Base-by-base conservation (phyloP, 2,888 invertebrate genomes). In the Drosophila flavopinicola region DNA sequence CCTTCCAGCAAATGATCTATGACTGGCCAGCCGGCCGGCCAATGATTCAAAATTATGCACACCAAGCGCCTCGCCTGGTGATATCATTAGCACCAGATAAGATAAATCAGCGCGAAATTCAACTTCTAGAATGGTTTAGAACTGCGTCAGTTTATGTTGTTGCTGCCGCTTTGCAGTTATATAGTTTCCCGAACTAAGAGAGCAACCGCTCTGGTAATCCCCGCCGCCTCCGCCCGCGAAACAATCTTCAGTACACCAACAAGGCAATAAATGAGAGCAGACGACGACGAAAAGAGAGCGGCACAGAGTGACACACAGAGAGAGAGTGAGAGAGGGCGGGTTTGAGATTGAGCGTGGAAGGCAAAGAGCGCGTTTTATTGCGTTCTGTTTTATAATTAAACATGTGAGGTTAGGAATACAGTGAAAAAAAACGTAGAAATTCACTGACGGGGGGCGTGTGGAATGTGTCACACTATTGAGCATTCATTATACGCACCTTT, bases 401-500 rank as follows among this genome's bases (percentile, higher is more conserved):
- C 75, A 80, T 87, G 80, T 87, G 87, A 87, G 86, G 87, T 87
- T 87, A 87, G 77, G 67, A 69, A 77, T 57, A 37, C 51, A 37
- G 33, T 38, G 42, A 68, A 53, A 74, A 53, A 74, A 20, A 61
- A 77, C 33, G 35, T 29, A 27, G 17, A 47, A 53, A 13, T 32
- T 30, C 27, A 30, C 45, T 9, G 39, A 29, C 20, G n/a, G 29
- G 33, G 48, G 35, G 49, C 60, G 56, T 51, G n/a, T n/a, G n/a
- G 17, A 38, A 17, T 25, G 24, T 56, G 58, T 23, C 32, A 29
- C 51, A 45, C 41, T 49, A 49, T 59, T 58, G 42, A 57, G 63
- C 77, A 73, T 80, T 63, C 68, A 68, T 63, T 59, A 85, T 83
- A 89, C 91, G 68, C 79, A 97, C 97, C 95, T 97, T 97, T 67